Conservation (phyloP, 64 coral and sea anemone species). For the Montipora efflorescens region DNA sequence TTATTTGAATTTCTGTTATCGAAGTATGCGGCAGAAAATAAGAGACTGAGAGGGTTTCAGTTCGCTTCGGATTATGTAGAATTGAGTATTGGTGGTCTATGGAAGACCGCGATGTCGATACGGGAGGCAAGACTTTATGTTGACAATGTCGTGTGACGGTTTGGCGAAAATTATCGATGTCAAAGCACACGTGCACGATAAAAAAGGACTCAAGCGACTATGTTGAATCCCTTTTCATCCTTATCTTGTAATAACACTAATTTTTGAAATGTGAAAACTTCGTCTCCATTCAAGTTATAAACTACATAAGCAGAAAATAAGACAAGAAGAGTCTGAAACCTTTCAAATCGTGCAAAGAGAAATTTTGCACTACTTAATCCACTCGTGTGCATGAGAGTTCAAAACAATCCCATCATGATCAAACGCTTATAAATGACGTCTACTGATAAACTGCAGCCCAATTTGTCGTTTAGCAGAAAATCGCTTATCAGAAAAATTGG, state of each 20-base stretch:
- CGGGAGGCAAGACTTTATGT: neutral
- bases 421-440: neutral
- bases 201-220: neutral
- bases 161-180: neutral
- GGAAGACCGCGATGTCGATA: neutral
- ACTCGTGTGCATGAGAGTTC: neutral
- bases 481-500: neutral
- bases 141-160: neutral
- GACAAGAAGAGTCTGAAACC: neutral
- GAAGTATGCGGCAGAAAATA: too few relatives aligned
- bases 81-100: neutral
- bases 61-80: neutral
- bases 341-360: too few relatives aligned
- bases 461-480: neutral
- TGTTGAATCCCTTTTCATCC: neutral
- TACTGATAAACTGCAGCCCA: neutral
- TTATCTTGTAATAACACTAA: too few relatives aligned
- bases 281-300: too few relatives aligned
- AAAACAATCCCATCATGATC: neutral
- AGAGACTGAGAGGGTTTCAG: neutral
- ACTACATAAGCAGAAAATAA: neutral
- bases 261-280: too few relatives aligned
- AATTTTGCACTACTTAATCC: too few relatives aligned
- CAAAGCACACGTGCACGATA: neutral
- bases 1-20: too few relatives aligned